Base-by-base conservation (phyloP, 30 jellyfish, hydroid and myxozoan genomes). In the Aurelia aurita region DNA sequence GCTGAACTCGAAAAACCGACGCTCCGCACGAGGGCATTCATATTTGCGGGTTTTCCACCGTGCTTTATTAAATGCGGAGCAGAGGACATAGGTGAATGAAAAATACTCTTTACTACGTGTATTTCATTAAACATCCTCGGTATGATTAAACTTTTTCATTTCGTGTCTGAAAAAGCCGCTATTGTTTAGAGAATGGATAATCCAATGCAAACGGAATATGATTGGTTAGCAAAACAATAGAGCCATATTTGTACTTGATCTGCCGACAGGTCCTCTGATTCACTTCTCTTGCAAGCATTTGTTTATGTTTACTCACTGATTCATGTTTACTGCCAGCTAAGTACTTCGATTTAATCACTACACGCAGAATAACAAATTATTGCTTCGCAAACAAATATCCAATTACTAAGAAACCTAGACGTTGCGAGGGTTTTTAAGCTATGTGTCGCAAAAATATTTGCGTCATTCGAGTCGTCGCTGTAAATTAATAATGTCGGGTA, bases 181-280 rank as follows among this genome's bases (percentile, higher is more conserved):
- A 60, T 26, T 77, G 55, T 77, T 60, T 47, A 44, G 71, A 72
- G 46, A 77, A 77, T 34, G 64, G 71, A 72, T 77, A 77, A 77
- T 77, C 79, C 69, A 77, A 68, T 77, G 59, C 88, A 60, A 77
- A 77, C 80, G 55, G 69, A 77, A 60, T 32, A 3, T 60, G 88
- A 77, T 77, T 77, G 88, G 88, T 60, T 58, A 72, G 63, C 28
- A 28, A 53, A 49, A 77, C 88, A 77, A 77, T 77, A 43, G 79
- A 39, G 27, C 4, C 19, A 21, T 34, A 65, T 77, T 77, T 77
- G 79, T 43, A 47, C 75, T 77, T 67, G 44, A 23, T 25, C 54
- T 77, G 44, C 79, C 88, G 88, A 77, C 88, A 39, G 79, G 88
- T 60, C 53, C 54, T 22, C 63, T 66, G 44, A 77, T 77, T 51